Evolutionary conservation across 2,797 vertebrate species (phyloP).

Genomic region (Chelon auratus): DNA sequence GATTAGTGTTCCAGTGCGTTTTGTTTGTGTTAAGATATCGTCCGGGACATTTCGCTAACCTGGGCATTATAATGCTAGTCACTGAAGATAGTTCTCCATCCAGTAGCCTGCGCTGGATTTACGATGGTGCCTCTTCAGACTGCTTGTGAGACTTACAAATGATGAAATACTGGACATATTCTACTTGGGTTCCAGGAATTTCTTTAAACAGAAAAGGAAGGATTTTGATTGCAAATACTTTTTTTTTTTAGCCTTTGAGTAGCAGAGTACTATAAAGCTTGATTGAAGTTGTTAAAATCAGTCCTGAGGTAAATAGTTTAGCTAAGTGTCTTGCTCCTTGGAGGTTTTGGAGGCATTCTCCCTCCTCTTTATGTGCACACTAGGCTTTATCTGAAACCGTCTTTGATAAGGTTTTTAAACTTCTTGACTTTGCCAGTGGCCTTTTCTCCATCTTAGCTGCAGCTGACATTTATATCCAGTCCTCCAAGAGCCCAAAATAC

Average conservation of each 20-base stretch:
- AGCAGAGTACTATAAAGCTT: not conserved
- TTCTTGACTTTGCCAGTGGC: conserved; percentile 62
- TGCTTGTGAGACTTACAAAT: not conserved
- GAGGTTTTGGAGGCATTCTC: conserved; percentile 24
- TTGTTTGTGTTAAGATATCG: conserved; percentile 69
- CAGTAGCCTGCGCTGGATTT: conserved; percentile 49
- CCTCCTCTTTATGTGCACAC: conserved; percentile 11
- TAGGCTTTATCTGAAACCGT: conserved; percentile 48
- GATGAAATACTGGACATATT: not conserved
- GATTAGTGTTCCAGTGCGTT: conserved; percentile 75
- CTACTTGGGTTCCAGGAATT: not conserved
- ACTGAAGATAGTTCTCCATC: conserved; percentile 41
- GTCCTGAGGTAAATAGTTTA: conserved; percentile 2
- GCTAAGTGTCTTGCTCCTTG: conserved; percentile 15
- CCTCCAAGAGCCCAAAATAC: conserved; percentile 54
- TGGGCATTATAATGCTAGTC: conserved; percentile 52
- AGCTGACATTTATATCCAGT: conserved; percentile 74
- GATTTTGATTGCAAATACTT: not conserved
- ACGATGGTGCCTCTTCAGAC: conserved; percentile 11
- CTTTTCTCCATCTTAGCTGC: conserved; percentile 60
- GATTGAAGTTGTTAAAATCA: conserved; percentile 13
- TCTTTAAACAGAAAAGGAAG: not conserved
- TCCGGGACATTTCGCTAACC: conserved; percentile 65
- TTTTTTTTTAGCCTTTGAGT: not conserved
- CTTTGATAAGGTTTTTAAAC: conserved; percentile 69